phyloP scores from a whole-genome alignment of 2,113 vertebrate species.

The Colius striatus region DNA sequence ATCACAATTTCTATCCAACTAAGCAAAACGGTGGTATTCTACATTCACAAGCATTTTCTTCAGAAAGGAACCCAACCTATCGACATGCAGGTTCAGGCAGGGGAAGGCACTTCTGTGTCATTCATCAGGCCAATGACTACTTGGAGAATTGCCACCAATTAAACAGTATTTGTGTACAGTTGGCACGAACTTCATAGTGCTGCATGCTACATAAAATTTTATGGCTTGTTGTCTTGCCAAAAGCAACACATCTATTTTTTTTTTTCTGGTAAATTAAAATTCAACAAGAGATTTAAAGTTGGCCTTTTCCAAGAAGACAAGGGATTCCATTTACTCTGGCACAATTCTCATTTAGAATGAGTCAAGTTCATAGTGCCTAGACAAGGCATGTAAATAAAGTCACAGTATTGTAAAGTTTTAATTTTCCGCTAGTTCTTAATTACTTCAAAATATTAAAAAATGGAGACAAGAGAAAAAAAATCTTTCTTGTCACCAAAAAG shows the following conservation, averaged over 20 bases:
- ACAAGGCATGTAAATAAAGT: not conserved
- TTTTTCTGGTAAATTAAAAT: constrained; percentile 66
- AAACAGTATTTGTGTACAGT: constrained; percentile 20
- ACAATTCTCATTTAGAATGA: constrained; percentile 10
- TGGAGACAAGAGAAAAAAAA: not conserved
- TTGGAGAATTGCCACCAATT: constrained; percentile 63
- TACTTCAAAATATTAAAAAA: not conserved
- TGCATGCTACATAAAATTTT: constrained; percentile 55
- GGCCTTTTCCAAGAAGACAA: constrained; percentile 11
- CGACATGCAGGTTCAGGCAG: not conserved
- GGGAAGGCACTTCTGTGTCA: constrained; percentile 35
- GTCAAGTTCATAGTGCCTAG: not conserved
- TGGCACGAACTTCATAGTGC: constrained; percentile 28
- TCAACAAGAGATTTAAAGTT: constrained; percentile 59
- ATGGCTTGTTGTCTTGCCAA: constrained; percentile 54
- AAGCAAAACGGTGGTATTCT: constrained; percentile 27
- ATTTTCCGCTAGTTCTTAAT: not conserved
- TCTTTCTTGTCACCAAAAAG: not conserved
- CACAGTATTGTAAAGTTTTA: not conserved
- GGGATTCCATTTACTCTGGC: constrained; percentile 41
- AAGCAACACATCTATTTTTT: constrained; percentile 46
- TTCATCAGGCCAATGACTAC: constrained; percentile 45
- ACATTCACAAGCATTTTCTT: constrained; percentile 6
- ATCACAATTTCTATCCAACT: constrained; percentile 49
- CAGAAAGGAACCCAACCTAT: not conserved